Evolutionary conservation across 2,888 invertebrate species (phyloP).

Genomic region (Camptogramma bilineatum): DNA sequence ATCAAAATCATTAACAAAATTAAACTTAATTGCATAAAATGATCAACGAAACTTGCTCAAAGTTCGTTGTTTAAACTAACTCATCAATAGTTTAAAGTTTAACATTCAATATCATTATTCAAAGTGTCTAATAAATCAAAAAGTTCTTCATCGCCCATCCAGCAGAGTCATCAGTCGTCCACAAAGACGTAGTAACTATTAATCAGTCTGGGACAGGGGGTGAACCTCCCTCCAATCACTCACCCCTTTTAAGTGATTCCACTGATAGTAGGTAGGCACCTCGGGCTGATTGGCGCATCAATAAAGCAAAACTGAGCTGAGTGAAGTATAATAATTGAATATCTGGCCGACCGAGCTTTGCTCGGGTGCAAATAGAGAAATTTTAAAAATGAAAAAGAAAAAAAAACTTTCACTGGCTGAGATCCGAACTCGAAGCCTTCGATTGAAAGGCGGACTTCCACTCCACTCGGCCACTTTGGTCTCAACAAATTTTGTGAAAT

Average conservation of each 20-base stretch:
- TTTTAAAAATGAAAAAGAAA: no score
- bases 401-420: no score
- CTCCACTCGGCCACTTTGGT: no score
- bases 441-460: no score
- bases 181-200: constrained; percentile 20
- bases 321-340: no score
- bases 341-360: no score
- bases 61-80: background rate
- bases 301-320: background rate
- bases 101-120: constrained; percentile 4
- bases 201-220: constrained; percentile 17
- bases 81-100: constrained; percentile 2
- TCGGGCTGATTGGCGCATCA: background rate
- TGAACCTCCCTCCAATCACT: constrained; percentile 11
- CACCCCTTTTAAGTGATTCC: constrained; percentile 20
- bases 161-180: constrained; percentile 14
- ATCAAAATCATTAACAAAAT: background rate
- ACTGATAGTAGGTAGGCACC: background rate
- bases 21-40: background rate
- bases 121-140: constrained; percentile 10
- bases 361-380: no score
- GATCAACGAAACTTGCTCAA: no score
- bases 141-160: constrained; percentile 4
- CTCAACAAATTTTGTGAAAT: no score
- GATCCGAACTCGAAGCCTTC: no score